Conservation (phyloP, 2,888 invertebrate species). For the Amorpha juglandis region DNA sequence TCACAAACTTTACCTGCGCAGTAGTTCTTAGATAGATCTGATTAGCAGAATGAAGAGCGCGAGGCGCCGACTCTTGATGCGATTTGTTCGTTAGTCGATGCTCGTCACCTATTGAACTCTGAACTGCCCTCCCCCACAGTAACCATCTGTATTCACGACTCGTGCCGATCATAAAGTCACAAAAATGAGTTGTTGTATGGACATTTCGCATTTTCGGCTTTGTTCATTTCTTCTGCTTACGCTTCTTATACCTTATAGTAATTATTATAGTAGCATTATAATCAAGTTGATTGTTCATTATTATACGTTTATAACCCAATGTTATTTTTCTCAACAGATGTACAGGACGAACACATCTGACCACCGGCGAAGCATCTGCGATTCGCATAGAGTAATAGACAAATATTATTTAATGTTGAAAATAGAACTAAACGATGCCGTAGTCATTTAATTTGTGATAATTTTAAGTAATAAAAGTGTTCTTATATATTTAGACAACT, state of each 20-base stretch:
- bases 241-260: slow-evolving; percentile 23
- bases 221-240: slow-evolving; percentile 8
- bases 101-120: too few relatives aligned
- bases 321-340: slow-evolving; percentile 88
- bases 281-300: neutral
- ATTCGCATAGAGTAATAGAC: slow-evolving; percentile 49
- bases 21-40: too few relatives aligned
- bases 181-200: too few relatives aligned
- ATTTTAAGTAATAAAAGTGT: slow-evolving; percentile 77
- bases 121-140: too few relatives aligned
- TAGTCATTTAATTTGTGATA: slow-evolving; percentile 58
- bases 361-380: slow-evolving; percentile 66
- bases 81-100: too few relatives aligned
- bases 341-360: slow-evolving; percentile 90
- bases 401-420: slow-evolving; percentile 46
- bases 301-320: slow-evolving; percentile 54
- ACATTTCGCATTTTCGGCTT: neutral
- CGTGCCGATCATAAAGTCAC: too few relatives aligned
- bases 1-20: too few relatives aligned
- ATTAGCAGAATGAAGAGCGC: too few relatives aligned
- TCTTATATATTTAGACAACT: slow-evolving; percentile 73
- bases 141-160: too few relatives aligned
- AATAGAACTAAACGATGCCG: slow-evolving; percentile 48
- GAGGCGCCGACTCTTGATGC: too few relatives aligned
- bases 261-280: neutral